phyloP scores from a whole-genome alignment of 1,140 invertebrate genomes.

The Eciton burchellii region DNA sequence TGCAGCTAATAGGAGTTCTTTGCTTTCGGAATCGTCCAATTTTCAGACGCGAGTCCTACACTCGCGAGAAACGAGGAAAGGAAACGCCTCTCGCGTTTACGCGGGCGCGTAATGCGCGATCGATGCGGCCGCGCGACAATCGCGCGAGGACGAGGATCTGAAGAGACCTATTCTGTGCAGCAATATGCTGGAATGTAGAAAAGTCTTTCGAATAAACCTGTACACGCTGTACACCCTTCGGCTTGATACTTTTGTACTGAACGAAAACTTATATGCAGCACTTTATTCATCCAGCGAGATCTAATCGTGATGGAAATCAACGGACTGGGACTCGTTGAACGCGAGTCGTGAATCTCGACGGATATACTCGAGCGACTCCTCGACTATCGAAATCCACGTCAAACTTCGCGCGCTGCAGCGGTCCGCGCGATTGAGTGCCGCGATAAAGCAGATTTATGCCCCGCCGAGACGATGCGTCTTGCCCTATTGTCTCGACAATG shows the following conservation, averaged over 20 bases:
- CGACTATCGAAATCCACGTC: constrained; percentile 51
- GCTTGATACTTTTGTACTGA: no score
- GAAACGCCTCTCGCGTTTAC: not conserved
- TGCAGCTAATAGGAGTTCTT: constrained; percentile 52
- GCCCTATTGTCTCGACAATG: constrained; percentile 58
- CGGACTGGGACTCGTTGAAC: not conserved
- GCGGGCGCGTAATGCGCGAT: not conserved
- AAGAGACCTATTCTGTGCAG: no score
- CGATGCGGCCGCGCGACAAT: not conserved
- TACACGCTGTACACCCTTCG: no score
- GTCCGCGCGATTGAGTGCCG: constrained; percentile 39
- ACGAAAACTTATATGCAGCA: not conserved
- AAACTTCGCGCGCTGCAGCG: constrained; percentile 42
- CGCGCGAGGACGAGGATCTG: no score
- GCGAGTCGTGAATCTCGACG: not conserved
- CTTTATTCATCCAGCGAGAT: not conserved
- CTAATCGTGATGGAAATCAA: not conserved
- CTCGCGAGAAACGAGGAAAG: not conserved
- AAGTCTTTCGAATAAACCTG: no score
- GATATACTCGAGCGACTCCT: constrained; percentile 1
- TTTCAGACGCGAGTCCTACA: constrained; percentile 7
- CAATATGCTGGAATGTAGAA: no score
- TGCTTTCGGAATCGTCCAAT: constrained; percentile 39
- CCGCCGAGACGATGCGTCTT: constrained; percentile 41
- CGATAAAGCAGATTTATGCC: constrained; percentile 57